Percentiles rank a stretch among this genome's conserved stretches.
Evolutionary conservation across 2,797 vertebrate species (phyloP).

Genomic region (Scyliorhinus canicula): DNA sequence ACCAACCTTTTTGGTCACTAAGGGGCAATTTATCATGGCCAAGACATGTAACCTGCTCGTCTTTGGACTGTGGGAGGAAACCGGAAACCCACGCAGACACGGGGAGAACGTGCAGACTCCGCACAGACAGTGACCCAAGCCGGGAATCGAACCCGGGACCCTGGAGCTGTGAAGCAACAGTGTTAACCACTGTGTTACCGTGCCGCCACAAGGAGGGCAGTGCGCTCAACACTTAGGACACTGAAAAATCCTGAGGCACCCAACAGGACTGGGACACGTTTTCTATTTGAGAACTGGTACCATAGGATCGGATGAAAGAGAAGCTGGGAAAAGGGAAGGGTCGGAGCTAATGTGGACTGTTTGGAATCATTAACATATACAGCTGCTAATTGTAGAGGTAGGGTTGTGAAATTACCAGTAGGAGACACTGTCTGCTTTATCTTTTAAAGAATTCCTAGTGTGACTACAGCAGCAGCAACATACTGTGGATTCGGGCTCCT

Average conservation of each 20-base stretch:
- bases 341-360: background rate
- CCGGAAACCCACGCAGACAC: too few relatives aligned
- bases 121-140: too few relatives aligned
- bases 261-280: background rate
- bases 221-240: too few relatives aligned
- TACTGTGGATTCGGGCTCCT: background rate
- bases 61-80: too few relatives aligned
- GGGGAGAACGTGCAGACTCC: too few relatives aligned
- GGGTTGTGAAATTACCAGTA: background rate
- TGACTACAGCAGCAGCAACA: background rate
- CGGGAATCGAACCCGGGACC: too few relatives aligned
- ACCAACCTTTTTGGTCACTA: too few relatives aligned
- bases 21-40: too few relatives aligned
- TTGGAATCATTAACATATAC: background rate
- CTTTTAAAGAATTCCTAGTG: background rate
- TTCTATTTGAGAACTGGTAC: background rate
- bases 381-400: background rate
- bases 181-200: too few relatives aligned
- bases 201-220: too few relatives aligned
- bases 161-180: too few relatives aligned
- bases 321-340: background rate
- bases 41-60: too few relatives aligned
- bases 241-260: background rate
- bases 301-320: background rate
- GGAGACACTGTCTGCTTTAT: background rate